Percentiles rank a stretch among this genome's conserved stretches.
Conservation (phyloP, 2,113 vertebrate genomes). For the Clarias batrachus region DNA sequence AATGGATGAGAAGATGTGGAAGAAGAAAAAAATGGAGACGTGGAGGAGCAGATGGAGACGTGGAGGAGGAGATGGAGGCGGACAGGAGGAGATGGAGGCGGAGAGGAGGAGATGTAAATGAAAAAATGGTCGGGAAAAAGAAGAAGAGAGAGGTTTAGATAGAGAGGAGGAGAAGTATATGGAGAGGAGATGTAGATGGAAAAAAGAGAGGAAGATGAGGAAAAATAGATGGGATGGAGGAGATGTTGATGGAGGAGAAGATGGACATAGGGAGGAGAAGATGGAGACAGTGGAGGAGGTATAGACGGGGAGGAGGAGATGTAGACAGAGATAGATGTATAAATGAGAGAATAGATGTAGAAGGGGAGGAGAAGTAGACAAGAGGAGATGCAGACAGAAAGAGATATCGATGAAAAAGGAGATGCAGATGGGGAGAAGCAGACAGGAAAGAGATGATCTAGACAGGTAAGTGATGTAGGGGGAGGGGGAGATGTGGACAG, state of each 20-base stretch:
- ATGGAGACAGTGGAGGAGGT: neutral
- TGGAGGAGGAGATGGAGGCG: neutral
- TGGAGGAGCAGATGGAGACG: too few relatives aligned
- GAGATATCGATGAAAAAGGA: neutral
- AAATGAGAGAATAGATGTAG: neutral
- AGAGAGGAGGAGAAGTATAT: neutral
- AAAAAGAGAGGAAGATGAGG: neutral
- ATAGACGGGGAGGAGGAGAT: neutral
- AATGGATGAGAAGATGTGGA: neutral
- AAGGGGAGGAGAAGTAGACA: neutral
- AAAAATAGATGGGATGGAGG: neutral
- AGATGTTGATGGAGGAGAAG: neutral
- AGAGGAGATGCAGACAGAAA: neutral
- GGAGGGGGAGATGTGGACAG: neutral
- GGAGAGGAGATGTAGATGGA: neutral
- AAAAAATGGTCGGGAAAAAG: neutral
- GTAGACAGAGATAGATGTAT: neutral
- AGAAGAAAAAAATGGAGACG: neutral
- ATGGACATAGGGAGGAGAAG: too few relatives aligned
- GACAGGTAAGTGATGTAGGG: too few relatives aligned
- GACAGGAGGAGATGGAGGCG: neutral
- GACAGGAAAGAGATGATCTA: constrained; percentile 44
- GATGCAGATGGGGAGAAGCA: neutral
- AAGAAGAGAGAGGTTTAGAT: neutral
- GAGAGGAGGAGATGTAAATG: neutral